Evolutionary conservation across 2,797 vertebrate species (phyloP).

Genomic region (Scolopax bukidnonensis): DNA sequence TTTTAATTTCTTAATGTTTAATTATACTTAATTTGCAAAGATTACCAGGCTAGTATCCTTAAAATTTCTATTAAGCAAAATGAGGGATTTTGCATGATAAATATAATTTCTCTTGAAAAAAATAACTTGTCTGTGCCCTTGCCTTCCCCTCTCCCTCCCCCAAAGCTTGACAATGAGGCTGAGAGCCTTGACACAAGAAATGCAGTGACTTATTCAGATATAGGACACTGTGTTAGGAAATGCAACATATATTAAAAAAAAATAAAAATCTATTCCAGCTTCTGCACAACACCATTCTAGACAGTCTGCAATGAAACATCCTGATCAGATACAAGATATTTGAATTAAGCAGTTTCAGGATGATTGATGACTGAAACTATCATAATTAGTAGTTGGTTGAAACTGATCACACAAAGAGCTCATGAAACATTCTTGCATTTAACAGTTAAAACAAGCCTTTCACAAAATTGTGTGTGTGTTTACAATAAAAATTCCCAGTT

Average conservation of each 20-base stretch:
- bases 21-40: neutral
- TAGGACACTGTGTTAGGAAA: constrained; percentile 32
- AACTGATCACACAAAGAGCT: constrained; percentile 10
- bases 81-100: neutral
- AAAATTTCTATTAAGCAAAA: neutral
- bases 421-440: neutral
- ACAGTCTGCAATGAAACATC: neutral
- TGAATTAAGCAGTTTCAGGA: constrained; percentile 28
- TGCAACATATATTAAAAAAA: neutral
- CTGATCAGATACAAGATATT: constrained; percentile 8
- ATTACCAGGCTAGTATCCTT: neutral
- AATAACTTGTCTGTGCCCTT: neutral
- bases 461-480: neutral
- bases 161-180: neutral
- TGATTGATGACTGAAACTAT: constrained; percentile 28
- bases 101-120: neutral
- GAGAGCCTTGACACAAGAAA: neutral
- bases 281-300: neutral
- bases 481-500: constrained; percentile 14
- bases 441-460: neutral
- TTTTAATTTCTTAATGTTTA: neutral
- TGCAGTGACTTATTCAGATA: neutral
- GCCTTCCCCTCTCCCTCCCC: neutral
- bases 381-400: constrained; percentile 35
- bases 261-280: neutral